These are phyloP conservation scores for Drosophila setosimentum DNA, from an alignment of 2,888 invertebrate species.

Conservation along the genomic window DNA sequence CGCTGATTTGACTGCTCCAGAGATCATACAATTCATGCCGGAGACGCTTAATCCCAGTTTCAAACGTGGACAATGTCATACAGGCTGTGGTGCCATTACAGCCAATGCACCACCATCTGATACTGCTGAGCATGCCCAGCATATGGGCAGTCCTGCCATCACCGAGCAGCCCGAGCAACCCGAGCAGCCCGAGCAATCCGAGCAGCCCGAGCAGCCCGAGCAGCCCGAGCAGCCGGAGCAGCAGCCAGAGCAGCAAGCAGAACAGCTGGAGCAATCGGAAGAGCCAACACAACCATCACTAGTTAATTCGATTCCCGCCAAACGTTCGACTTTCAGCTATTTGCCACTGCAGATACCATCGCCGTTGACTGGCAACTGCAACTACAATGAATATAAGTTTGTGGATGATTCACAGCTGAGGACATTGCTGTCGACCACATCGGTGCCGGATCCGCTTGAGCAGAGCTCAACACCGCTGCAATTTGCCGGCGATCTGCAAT, in stretches of 20 bases:
- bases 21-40: slow-evolving; percentile 84
- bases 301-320: slow-evolving; percentile 46
- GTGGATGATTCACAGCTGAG: slow-evolving; percentile 75
- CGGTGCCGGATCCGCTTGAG: slow-evolving; percentile 68
- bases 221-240: slow-evolving; percentile 1
- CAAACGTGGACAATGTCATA: slow-evolving; percentile 79
- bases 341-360: slow-evolving; percentile 58
- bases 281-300: slow-evolving; percentile 7
- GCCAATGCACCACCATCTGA: slow-evolving; percentile 20
- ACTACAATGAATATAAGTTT: slow-evolving; percentile 77
- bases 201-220: slow-evolving; percentile 1
- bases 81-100: slow-evolving; percentile 63
- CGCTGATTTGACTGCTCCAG: slow-evolving; percentile 82
- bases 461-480: slow-evolving; percentile 63
- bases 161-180: slow-evolving; percentile 12
- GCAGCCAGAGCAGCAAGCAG: not conserved
- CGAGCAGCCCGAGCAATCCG: slow-evolving; percentile 11
- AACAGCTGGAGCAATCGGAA: slow-evolving; percentile 4
- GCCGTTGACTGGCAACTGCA: slow-evolving; percentile 33
- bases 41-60: slow-evolving; percentile 81
- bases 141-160: slow-evolving; percentile 2
- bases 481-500: slow-evolving; percentile 67
- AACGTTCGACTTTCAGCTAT: slow-evolving; percentile 49
- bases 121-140: slow-evolving; percentile 4
- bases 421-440: slow-evolving; percentile 68